A percentile compares a stretch with the other conserved stretches of the same genome.
phyloP scores from a whole-genome alignment of 2,888 invertebrate species.

The Troides aeacus region DNA sequence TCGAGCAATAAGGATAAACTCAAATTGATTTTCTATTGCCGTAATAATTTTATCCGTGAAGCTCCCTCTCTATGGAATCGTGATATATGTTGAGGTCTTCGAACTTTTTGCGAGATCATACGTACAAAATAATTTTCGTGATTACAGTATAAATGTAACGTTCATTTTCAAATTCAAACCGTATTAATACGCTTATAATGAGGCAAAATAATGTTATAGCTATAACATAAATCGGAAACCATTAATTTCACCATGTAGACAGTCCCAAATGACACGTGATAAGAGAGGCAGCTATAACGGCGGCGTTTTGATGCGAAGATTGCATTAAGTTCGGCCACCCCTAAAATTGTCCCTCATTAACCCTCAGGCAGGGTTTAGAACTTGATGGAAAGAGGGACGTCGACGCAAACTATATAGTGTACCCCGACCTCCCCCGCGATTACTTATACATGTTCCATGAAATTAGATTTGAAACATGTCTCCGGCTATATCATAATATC shows the following conservation, averaged over 20 bases:
- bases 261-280: constrained; percentile 26
- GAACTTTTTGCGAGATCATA: background rate
- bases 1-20: background rate
- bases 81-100: background rate
- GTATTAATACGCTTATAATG: background rate
- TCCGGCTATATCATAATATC: background rate
- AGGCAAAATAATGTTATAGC: background rate
- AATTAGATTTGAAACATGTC: background rate
- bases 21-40: background rate
- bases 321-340: constrained; percentile 29
- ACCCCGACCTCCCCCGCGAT: constrained; percentile 2
- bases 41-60: background rate
- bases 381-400: constrained; percentile 27
- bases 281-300: constrained; percentile 25
- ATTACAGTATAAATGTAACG: too few relatives aligned
- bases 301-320: constrained; percentile 27
- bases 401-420: constrained; percentile 8
- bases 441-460: constrained; percentile 26
- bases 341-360: constrained; percentile 31
- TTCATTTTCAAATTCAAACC: background rate
- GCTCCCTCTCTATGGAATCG: background rate
- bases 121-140: too few relatives aligned
- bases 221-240: constrained; percentile 10
- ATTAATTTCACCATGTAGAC: constrained; percentile 13
- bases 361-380: constrained; percentile 29